These are phyloP conservation scores for Anodontia alba DNA, from an alignment of 2,888 invertebrate species.

Conservation along the genomic window DNA sequence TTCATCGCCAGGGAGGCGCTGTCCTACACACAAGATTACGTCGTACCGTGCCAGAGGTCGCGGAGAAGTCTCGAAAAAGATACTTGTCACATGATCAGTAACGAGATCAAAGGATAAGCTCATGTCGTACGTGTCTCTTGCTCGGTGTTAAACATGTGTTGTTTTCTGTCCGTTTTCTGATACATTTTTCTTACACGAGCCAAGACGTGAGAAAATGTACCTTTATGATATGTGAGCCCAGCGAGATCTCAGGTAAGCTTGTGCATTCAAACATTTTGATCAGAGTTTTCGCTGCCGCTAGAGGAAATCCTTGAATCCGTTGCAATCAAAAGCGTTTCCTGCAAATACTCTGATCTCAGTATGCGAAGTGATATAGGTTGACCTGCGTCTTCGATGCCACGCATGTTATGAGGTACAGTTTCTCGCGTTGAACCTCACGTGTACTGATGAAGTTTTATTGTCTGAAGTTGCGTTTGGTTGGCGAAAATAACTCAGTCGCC, in stretches of 20 bases:
- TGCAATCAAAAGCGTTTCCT: too few relatives aligned
- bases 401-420: too few relatives aligned
- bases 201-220: too few relatives aligned
- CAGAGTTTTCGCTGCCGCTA: too few relatives aligned
- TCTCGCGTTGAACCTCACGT: too few relatives aligned
- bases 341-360: too few relatives aligned
- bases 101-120: constrained; percentile 3
- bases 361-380: too few relatives aligned
- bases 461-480: background rate
- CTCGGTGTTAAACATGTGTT: background rate
- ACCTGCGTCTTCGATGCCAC: too few relatives aligned
- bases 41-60: background rate
- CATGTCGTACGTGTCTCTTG: background rate
- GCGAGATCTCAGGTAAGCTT: too few relatives aligned
- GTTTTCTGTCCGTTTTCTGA: background rate
- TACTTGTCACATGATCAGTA: background rate
- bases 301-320: too few relatives aligned
- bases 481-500: constrained; percentile 1
- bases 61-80: background rate
- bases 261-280: too few relatives aligned
- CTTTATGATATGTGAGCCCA: too few relatives aligned
- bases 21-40: background rate
- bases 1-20: background rate
- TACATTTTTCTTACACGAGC: constrained; percentile 4
- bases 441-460: background rate